phyloP scores from a whole-genome alignment of 2,888 invertebrate species.

The Argyresthia albistria region DNA sequence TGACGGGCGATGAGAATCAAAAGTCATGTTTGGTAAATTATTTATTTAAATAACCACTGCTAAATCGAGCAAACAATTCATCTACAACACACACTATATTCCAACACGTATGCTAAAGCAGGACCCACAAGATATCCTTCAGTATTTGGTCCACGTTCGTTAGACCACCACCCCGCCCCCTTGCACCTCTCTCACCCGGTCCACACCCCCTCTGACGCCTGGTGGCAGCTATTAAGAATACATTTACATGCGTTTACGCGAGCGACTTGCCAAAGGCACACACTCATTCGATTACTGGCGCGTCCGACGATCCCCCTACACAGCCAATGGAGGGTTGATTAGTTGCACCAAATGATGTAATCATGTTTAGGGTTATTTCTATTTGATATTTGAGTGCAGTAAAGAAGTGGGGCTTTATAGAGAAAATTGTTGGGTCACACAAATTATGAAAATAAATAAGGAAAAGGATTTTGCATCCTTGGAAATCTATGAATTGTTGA shows the following conservation, averaged over 20 bases:
- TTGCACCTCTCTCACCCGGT: not conserved
- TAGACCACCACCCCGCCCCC: conserved; percentile 6
- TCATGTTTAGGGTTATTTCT: not conserved
- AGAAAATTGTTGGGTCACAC: too few species aligned
- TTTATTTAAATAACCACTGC: too few species aligned
- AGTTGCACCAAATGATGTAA: too few species aligned
- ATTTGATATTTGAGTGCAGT: too few species aligned
- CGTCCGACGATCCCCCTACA: conserved; percentile 4
- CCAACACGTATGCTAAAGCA: too few species aligned
- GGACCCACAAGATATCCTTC: conserved; percentile 3
- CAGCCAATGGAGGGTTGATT: not conserved
- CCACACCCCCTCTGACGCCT: not conserved
- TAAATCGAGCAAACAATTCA: too few species aligned
- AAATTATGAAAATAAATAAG: not conserved
- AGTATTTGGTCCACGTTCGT: conserved; percentile 10
- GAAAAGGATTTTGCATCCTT: too few species aligned
- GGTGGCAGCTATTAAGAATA: conserved; percentile 25
- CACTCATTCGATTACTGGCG: conserved; percentile 28
- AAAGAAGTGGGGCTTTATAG: too few species aligned
- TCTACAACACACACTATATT: too few species aligned
- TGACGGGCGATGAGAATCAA: too few species aligned
- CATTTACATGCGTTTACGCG: conserved; percentile 35
- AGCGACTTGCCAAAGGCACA: conserved; percentile 4
- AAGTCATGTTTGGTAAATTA: too few species aligned
- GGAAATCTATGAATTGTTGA: too few species aligned